Base-by-base conservation (phyloP, 2,888 invertebrate genomes). In the Cheiracanthium punctorium region DNA sequence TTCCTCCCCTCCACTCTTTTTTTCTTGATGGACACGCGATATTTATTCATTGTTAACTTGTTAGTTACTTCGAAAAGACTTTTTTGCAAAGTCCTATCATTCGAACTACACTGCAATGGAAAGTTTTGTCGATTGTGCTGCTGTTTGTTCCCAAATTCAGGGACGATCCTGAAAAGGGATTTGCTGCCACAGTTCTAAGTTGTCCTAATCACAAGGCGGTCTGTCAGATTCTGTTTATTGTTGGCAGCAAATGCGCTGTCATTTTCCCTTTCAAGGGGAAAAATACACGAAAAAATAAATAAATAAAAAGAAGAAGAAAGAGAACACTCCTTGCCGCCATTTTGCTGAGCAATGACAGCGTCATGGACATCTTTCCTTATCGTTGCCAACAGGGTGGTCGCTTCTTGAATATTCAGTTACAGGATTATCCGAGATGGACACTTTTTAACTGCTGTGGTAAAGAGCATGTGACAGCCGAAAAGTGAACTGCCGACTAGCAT, bases 321-420 rank as follows among this genome's bases (percentile, higher is more conserved):
- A 17, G 17, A 12, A 58, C 4, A 58, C 58, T 24, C 24, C 30
- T 37, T 80, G 72, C 73, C 80, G 80, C 72, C 64, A 43, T 24
- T 67, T 41, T 80, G 65, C 65, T 20, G 32, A 10, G 24, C 70
- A 69, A 37, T 81, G 80, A 81, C 80, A 81, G 69, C 32, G 20
- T 17, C 43, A 32, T 52, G 33, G 80, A 73, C 67, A 81, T 48
- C 29, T 52, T 29, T 28, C 69, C 48, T 69, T 81, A 74, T 75
- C 82, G 28, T 1, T 24, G 28, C 81, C 32, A 82, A 43, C 82
- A 82, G 58, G 81, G 82, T 82, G 82, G 67, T 30, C 82, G n/a
- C 58, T 24, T 24, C 10, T 10, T 48, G 58, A 20, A 58, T 58
- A 24, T 58, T 24, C 58, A 58, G 24, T 58, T 58, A 58, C 24